Base-by-base conservation (phyloP, 2,888 invertebrate species). In the Elegia similella region DNA sequence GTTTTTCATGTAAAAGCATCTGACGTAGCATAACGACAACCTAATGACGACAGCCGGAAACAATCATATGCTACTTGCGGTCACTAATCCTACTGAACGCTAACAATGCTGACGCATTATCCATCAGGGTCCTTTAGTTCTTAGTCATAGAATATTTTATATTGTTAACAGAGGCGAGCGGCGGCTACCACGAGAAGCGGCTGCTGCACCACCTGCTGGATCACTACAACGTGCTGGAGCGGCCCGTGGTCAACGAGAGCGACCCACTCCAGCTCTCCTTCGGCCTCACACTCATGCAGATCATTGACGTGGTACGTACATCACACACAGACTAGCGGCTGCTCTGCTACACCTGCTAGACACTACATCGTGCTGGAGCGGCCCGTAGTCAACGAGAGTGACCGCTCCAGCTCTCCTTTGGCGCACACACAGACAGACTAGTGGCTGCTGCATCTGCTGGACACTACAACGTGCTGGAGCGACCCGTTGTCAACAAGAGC, bases 241-340 rank as follows among this genome's bases (percentile, higher is more conserved):
- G 98, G 85, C 97, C 97, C 79, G 98, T 98, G 86, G 95, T 96
- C 91, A 98, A 98, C 93, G 98, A 98, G 94, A 97, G 97, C 92
- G 98, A 98, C 92, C 97, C 98, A 83, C 94, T 98, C 86, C 96
- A 96, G 93, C 95, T 98, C 92, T 97, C 97, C 93, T 98, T 98
- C 93, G 98, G 98, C 92, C 95, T 98, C 92, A 98, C 98, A 86
- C 95, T 98, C 91, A 97, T 97, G 97, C 98, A 98, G 94, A 98
- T 98, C 93, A 98, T 98, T 91, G 98, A 98, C 94, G 98, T 98
- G 95, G 98, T 98, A 93, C 13, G 55, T 13, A 23, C 34, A 10
- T 10, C 50, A 30, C 12, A 34, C 8, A 30, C 12, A 34, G 2
- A 7, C 12, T 34, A 34, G 8, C 34, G 10, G 32, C 7, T 8